A percentile compares a stretch with the other conserved stretches of the same genome.
Evolutionary conservation across 2,888 invertebrate species (phyloP).

Genomic region (Blomia tropicalis): DNA sequence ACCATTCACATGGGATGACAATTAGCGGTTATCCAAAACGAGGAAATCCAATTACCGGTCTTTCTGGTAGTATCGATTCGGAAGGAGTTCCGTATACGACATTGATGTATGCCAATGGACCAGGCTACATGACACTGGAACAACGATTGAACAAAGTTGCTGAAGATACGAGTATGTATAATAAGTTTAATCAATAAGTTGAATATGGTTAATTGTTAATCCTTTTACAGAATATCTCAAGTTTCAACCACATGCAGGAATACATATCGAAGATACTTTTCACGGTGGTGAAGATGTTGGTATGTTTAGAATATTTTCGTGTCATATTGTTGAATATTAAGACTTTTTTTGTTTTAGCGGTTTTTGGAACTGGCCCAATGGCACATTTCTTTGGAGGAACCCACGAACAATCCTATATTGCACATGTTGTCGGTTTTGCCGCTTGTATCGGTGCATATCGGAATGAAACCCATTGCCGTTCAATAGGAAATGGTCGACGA

Average conservation of each 20-base stretch:
- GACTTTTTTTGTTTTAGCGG: slow-evolving; percentile 12
- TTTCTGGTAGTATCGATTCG: slow-evolving; percentile 1
- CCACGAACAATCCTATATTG: slow-evolving; percentile 78
- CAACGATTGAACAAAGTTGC: neutral
- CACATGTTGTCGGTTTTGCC: slow-evolving; percentile 66
- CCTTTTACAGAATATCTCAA: slow-evolving; percentile 26
- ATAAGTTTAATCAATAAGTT: neutral
- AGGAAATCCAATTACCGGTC: slow-evolving; percentile 52
- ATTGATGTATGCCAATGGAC: slow-evolving; percentile 58
- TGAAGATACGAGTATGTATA: slow-evolving; percentile 6
- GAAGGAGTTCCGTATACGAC: slow-evolving; percentile 28
- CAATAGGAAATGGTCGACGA: neutral
- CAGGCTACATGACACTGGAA: slow-evolving; percentile 38
- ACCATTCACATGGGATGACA: slow-evolving; percentile 61
- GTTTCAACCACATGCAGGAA: slow-evolving; percentile 28
- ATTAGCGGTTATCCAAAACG: slow-evolving; percentile 56
- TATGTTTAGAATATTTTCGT: too few relatives aligned
- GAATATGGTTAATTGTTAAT: neutral
- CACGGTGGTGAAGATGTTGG: slow-evolving; percentile 36
- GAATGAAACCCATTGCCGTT: neutral
- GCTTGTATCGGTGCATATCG: slow-evolving; percentile 49
- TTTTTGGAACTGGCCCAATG: slow-evolving; percentile 44
- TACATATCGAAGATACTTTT: slow-evolving; percentile 32
- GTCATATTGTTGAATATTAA: neutral
- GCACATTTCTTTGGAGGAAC: slow-evolving; percentile 71